Percentiles rank a stretch among this genome's conserved stretches.
Conservation (phyloP, 2,113 vertebrate species). For the Pelodiscus sinensis region DNA sequence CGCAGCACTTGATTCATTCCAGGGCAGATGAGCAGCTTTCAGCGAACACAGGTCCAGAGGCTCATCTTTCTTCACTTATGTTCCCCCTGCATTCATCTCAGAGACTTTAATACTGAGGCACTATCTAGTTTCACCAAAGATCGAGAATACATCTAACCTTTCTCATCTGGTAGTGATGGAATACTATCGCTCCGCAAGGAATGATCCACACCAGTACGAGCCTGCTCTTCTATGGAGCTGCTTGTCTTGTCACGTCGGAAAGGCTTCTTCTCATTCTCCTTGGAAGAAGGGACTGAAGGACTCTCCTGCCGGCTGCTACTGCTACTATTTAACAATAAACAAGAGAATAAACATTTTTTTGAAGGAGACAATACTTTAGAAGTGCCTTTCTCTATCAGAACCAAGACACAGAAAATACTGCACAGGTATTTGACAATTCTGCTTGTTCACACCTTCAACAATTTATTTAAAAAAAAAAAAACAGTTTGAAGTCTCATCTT, state of each 20-base stretch:
- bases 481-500: neutral
- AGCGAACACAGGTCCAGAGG: neutral
- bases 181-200: slow-evolving; percentile 86
- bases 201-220: slow-evolving; percentile 81
- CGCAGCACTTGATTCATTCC: too few relatives aligned
- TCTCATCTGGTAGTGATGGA: slow-evolving; percentile 85
- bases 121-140: neutral
- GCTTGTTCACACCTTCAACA: neutral
- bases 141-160: slow-evolving; percentile 78
- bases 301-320: slow-evolving; percentile 81
- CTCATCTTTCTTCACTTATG: neutral
- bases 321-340: slow-evolving; percentile 78
- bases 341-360: neutral
- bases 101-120: neutral
- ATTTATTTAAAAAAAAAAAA: neutral
- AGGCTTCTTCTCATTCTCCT: slow-evolving; percentile 74
- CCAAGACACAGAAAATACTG: neutral
- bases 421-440: neutral
- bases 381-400: neutral
- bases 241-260: slow-evolving; percentile 66
- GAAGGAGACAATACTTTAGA: neutral
- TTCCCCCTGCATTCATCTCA: neutral
- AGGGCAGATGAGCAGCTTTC: too few relatives aligned
- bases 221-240: slow-evolving; percentile 86
- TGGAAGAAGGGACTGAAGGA: slow-evolving; percentile 75